Conservation (phyloP, 2,888 invertebrate genomes). For the Drosophila gaucha region DNA sequence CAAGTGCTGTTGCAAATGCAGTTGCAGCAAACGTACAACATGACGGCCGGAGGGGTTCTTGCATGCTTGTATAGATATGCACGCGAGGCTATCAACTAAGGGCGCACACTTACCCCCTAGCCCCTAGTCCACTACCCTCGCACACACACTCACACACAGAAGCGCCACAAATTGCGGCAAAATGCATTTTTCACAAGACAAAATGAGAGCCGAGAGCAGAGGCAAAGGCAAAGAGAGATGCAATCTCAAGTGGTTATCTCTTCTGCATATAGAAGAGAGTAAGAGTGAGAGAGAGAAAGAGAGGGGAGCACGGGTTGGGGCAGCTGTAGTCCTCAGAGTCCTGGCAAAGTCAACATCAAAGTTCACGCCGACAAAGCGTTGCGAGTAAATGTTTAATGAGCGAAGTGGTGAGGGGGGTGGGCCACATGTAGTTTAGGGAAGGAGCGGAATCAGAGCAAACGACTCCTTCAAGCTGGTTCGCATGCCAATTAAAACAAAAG, state of each 20-base stretch:
- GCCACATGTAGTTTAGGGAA: conserved; percentile 21
- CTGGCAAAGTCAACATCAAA: conserved; percentile 77
- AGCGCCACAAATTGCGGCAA: conserved; percentile 71
- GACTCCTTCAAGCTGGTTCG: conserved; percentile 62
- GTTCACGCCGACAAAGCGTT: conserved; percentile 82
- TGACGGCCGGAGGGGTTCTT: conserved; percentile 19
- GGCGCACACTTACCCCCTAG: neutral
- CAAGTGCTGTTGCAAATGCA: conserved; percentile 36
- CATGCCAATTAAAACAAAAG: conserved; percentile 81
- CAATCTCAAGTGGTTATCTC: conserved; percentile 81
- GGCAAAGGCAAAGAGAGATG: conserved; percentile 54
- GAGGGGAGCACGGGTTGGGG: neutral
- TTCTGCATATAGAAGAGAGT: conserved; percentile 36
- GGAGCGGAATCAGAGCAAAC: conserved; percentile 28
- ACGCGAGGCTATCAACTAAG: conserved; percentile 27
- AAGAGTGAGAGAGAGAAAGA: neutral
- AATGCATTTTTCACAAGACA: conserved; percentile 76
- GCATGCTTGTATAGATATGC: conserved; percentile 16
- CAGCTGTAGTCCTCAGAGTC: conserved; percentile 25
- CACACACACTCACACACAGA: conserved; percentile 8
- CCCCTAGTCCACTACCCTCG: conserved; percentile 10
- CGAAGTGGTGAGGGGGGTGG: conserved; percentile 24
- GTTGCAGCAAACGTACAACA: conserved; percentile 22
- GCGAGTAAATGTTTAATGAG: conserved; percentile 80
- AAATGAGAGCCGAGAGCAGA: conserved; percentile 20